Conservation (phyloP, 2,113 vertebrate species). For the Monarcha castaneiventris region DNA sequence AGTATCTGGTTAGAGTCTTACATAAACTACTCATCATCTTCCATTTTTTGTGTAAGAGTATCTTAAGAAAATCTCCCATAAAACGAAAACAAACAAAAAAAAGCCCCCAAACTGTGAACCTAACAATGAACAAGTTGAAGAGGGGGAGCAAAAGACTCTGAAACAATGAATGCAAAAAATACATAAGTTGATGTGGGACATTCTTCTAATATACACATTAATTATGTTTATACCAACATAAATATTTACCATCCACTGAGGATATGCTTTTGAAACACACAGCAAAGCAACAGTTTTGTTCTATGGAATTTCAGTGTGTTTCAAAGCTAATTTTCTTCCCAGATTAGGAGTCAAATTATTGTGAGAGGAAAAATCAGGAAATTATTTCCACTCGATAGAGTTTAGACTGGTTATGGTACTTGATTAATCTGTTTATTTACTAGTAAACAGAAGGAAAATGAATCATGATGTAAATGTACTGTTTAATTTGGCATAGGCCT, state of each 20-base stretch:
- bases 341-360: not conserved
- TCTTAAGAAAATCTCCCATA: not conserved
- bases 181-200: fast-evolving
- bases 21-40: not conserved
- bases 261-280: not conserved
- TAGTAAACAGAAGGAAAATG: not conserved
- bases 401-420: not conserved
- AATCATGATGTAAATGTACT: not conserved
- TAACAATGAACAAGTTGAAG: not conserved
- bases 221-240: not conserved
- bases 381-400: not conserved
- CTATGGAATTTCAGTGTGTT: not conserved
- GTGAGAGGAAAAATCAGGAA: not conserved
- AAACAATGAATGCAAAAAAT: not conserved
- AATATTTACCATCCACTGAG: not conserved
- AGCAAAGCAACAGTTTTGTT: not conserved
- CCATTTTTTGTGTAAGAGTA: not conserved
- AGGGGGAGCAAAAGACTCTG: not conserved
- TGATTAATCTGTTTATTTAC: not conserved
- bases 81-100: not conserved
- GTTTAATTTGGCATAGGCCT: not conserved
- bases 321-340: not conserved
- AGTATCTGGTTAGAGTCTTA: not conserved
- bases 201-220: not conserved
- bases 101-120: not conserved